Evolutionary conservation across 2,797 vertebrate genomes (phyloP).

Genomic region (Pangasius sanitwongsei): DNA sequence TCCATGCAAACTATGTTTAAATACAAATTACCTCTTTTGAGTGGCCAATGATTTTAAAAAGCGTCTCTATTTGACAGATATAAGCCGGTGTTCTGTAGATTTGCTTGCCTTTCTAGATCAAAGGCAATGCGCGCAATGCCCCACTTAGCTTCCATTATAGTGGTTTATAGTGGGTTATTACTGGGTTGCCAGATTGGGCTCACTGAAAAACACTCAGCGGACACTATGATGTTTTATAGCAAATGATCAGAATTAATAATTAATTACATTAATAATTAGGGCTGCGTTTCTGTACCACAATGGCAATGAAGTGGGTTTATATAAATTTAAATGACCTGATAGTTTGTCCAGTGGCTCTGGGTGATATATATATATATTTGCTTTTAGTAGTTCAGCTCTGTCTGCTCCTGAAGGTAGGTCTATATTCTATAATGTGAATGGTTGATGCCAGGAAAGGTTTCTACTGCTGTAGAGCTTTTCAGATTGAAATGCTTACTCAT

Average conservation of each 20-base stretch:
- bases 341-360: not conserved
- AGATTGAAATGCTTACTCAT: slow-evolving; percentile 42
- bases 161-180: not conserved
- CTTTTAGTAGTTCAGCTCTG: too few species aligned
- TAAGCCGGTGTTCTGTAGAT: not conserved
- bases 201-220: not conserved
- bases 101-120: not conserved
- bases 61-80: too few species aligned
- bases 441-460: slow-evolving; percentile 3
- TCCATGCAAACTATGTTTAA: not conserved
- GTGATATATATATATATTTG: not conserved
- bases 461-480: slow-evolving; percentile 18
- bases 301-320: not conserved
- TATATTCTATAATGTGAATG: not conserved
- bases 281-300: not conserved
- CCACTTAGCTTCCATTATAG: not conserved
- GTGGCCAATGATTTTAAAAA: not conserved
- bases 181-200: not conserved
- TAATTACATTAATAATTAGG: not conserved
- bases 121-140: not conserved
- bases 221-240: not conserved
- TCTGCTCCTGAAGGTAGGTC: not conserved
- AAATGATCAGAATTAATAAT: not conserved
- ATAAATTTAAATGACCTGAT: not conserved
- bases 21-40: not conserved